Evolutionary conservation across 2,113 vertebrate genomes (phyloP).

Genomic region (Calidris pygmaea): DNA sequence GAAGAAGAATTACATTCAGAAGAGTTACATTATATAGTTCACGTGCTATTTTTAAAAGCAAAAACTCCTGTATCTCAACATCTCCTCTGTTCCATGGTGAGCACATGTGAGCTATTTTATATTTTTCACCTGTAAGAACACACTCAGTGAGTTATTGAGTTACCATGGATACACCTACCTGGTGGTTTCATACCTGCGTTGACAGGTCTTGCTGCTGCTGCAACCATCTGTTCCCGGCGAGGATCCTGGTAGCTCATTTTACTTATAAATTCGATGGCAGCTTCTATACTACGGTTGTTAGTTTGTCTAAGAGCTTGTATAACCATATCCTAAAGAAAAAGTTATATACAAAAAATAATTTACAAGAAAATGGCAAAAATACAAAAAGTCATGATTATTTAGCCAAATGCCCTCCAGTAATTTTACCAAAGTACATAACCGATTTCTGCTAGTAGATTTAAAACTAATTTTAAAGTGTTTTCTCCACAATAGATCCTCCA

Average conservation of each 20-base stretch:
- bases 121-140: neutral
- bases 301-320: slow-evolving; percentile 85
- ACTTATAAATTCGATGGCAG: slow-evolving; percentile 88
- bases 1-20: neutral
- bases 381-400: neutral
- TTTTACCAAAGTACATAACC: neutral
- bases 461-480: neutral
- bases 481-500: neutral
- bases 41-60: neutral
- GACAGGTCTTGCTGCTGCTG: slow-evolving; percentile 79
- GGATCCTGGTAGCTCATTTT: slow-evolving; percentile 94
- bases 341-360: slow-evolving; percentile 2
- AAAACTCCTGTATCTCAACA: neutral
- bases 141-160: neutral
- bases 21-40: neutral
- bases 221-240: slow-evolving; percentile 87
- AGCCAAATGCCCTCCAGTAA: neutral
- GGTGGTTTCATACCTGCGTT: slow-evolving; percentile 83
- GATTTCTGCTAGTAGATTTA: neutral
- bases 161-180: slow-evolving; percentile 74
- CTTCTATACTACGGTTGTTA: slow-evolving; percentile 87
- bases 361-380: neutral
- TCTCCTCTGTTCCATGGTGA: neutral
- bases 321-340: slow-evolving; percentile 84
- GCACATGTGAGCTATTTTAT: neutral